Evolutionary conservation across 2,888 invertebrate genomes (phyloP), one percentile per base, ranked within the genome.

Genomic region (Agrotis ipsilon): DNA sequence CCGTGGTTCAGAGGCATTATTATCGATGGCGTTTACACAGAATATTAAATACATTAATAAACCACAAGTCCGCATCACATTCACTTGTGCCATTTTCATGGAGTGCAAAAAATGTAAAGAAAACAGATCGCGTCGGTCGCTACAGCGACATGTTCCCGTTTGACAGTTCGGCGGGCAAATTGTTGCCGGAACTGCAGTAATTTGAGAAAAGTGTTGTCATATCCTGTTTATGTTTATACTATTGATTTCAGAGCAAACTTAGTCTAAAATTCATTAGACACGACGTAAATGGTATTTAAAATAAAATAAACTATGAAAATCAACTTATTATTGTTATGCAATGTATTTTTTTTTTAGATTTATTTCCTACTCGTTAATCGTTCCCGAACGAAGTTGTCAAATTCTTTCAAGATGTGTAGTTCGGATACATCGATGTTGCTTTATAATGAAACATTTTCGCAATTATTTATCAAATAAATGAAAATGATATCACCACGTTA

Each of bases 11-110:
- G 84, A 80, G 67, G 71, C 63, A 65, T 83, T 84, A 78, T 88
- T 85, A 68, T 84, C 86, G 51, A 86, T 76, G 63, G 89, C 89
- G 77, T 86, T 80, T 88, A 93, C 92, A 82, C 90, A 84, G 76
- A 92, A 87, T 85, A 92, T 83, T 78, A 94, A 85, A 84, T 83
- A 92, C 67, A 94, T 76, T 69, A 94, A 84, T 93, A 94, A 91
- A 86, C 95, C 92, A 95, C 96, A 96, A 96, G 96, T 96, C 96
- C 96, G 96, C 86, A 94, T 87, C 84, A 92, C 86, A 88, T 87
- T 92, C 61, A 89, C 86, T 89, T 87, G 83, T 88, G 92, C 92
- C 96, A 96, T 96, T 92, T 93, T 93, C 80, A 79, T 68, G 75
- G 71, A 76, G 79, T 82, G 86, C 83, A 89, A 84, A 87, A 84